Evolutionary conservation across 2,888 invertebrate genomes (phyloP).

Genomic region (Galerucella nymphaeae): DNA sequence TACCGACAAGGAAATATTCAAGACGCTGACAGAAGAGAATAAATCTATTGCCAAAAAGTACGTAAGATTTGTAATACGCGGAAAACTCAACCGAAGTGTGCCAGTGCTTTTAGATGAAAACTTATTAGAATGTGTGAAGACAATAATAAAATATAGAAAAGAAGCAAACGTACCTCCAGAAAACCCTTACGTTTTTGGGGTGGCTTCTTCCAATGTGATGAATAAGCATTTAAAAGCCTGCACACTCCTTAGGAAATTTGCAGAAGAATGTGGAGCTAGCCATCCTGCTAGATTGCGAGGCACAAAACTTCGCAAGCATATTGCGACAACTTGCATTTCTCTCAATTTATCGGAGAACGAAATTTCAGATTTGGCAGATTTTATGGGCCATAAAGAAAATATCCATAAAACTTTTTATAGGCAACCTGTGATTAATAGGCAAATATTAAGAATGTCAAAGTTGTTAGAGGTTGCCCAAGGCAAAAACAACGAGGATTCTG

Average conservation of each 20-base stretch:
- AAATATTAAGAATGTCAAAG: constrained; percentile 48
- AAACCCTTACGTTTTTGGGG: constrained; percentile 32
- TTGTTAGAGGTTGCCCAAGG: constrained; percentile 47
- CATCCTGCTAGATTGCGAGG: constrained; percentile 44
- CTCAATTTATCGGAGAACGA: constrained; percentile 47
- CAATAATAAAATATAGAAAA: constrained; percentile 23
- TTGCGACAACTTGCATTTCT: constrained; percentile 48
- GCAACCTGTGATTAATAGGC: constrained; percentile 44
- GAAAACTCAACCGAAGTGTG: constrained; percentile 25
- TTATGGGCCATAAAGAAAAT: constrained; percentile 51
- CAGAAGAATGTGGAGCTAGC: constrained; percentile 46
- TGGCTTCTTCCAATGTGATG: background rate
- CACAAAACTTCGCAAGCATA: constrained; percentile 48
- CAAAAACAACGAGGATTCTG: constrained; percentile 1
- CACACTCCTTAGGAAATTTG: constrained; percentile 42
- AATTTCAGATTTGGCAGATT: constrained; percentile 48
- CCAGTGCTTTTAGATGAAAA: constrained; percentile 13
- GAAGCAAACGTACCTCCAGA: constrained; percentile 24
- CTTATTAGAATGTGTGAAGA: constrained; percentile 15
- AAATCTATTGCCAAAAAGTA: constrained; percentile 26
- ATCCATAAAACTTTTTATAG: constrained; percentile 50
- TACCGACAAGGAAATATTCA: constrained; percentile 23
- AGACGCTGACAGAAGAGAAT: constrained; percentile 8
- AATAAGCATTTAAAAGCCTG: constrained; percentile 46
- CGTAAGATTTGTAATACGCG: constrained; percentile 32